phyloP scores from a whole-genome alignment of 2,113 vertebrate genomes.

The Tetrao urogallus region DNA sequence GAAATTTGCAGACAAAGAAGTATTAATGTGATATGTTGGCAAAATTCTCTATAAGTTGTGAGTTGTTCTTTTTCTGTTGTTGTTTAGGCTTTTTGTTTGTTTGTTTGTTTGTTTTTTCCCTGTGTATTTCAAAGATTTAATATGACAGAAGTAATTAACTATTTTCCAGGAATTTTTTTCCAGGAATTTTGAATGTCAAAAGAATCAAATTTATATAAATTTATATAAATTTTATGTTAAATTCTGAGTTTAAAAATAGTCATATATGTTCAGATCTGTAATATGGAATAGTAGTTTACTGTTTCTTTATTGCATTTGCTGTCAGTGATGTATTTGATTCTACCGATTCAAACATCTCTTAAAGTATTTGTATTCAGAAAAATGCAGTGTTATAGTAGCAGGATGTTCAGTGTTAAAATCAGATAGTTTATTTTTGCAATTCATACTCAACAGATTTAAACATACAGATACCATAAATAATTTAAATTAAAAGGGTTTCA shows the following conservation, averaged over 20 bases:
- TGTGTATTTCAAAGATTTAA: not conserved
- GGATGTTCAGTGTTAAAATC: not conserved
- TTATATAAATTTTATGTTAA: not conserved
- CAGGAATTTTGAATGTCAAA: not conserved
- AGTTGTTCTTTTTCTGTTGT: not conserved
- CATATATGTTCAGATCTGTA: not conserved
- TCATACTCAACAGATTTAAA: not conserved
- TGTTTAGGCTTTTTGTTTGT: not conserved
- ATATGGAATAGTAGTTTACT: not conserved
- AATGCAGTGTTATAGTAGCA: not conserved
- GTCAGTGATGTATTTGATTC: not conserved
- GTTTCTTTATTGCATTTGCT: not conserved
- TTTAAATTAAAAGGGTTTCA: rapidly evolving
- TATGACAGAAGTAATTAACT: not conserved
- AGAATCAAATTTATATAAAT: not conserved
- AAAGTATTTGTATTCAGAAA: not conserved
- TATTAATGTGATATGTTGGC: not conserved
- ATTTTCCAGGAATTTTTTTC: not conserved
- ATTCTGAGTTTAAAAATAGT: not conserved
- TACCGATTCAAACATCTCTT: not conserved
- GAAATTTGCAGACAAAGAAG: not conserved
- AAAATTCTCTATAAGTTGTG: not conserved
- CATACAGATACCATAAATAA: not conserved
- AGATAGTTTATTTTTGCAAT: not conserved
- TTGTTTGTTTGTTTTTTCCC: not conserved